Evolutionary conservation across 2,888 invertebrate genomes (phyloP).

Genomic region (Thera britannica): DNA sequence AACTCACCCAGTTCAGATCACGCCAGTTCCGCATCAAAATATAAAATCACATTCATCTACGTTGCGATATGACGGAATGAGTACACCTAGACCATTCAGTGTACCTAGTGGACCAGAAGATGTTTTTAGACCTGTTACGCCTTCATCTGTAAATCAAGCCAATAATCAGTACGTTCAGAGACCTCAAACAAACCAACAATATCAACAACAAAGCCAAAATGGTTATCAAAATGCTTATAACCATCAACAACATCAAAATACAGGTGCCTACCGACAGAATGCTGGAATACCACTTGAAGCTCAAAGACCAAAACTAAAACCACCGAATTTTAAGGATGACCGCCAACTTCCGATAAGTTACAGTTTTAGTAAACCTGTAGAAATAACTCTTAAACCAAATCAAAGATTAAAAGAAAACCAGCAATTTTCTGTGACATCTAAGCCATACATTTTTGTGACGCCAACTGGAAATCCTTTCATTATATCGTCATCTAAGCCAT

Average conservation of each 20-base stretch:
- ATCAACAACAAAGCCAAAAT: conserved; percentile 52
- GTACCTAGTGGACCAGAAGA: conserved; percentile 52
- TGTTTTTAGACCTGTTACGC: conserved; percentile 43
- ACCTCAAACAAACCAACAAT: conserved; percentile 44
- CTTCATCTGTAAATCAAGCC: conserved; percentile 43
- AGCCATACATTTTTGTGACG: conserved; percentile 61
- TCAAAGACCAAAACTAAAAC: conserved; percentile 65
- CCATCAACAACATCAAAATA: conserved; percentile 49
- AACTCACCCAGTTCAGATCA: conserved; percentile 47
- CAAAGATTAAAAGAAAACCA: conserved; percentile 54
- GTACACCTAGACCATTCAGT: conserved; percentile 77
- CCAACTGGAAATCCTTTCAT: conserved; percentile 60
- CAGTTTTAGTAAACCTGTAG: conserved; percentile 64
- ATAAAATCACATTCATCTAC: conserved; percentile 53
- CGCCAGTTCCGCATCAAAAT: conserved; percentile 51
- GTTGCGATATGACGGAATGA: conserved; percentile 70
- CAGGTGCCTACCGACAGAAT: conserved; percentile 48
- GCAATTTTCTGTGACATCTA: conserved; percentile 58
- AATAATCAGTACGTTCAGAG: conserved; percentile 53
- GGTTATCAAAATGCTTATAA: conserved; percentile 44
- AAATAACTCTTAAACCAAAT: conserved; percentile 48
- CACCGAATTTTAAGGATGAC: conserved; percentile 78
- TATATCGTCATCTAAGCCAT: conserved; percentile 64
- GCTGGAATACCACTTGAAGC: conserved; percentile 55
- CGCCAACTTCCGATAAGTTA: conserved; percentile 74